Base-by-base conservation (phyloP, 1,140 invertebrate species). In the Asobara japonica region DNA sequence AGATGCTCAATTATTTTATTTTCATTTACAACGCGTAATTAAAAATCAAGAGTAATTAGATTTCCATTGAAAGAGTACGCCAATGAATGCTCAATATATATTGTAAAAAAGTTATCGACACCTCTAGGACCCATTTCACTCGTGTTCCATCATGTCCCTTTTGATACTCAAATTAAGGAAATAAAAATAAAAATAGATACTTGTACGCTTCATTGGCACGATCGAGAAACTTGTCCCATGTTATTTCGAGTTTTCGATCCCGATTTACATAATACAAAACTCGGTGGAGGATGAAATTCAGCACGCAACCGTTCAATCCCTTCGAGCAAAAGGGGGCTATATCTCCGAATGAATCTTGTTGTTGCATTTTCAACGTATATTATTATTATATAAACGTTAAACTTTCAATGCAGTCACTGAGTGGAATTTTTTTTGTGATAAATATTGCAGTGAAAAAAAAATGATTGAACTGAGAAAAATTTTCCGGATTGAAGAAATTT, bases 251-350 rank as follows among this genome's bases (percentile, higher is more conserved):
- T 62, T 30, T 62, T 67, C 20, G 69, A 60, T 69, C 67, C 45
- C 30, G 74, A 31, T 78, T 78, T 77, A 45, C 74, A 74, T 79
- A 74, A 79, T 65, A 75, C 69, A 75, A 76, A 80, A 73, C 62
- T 66, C 30, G 29, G 51, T 71, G 45, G 30, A 48, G 30, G 45
- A 51, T 16, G 45, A 62, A 62, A 31, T 62, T 33, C 29, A 30
- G 60, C 60, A 62, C 60, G 60, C 60, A 62, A 62, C 31, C 60
- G 27, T 13, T 36, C n/a, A n/a, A n/a, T n/a, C n/a, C n/a, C n/a
- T n/a, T n/a, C 64, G 38, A 66, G 33, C 22, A 36, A 20, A 6
- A 33, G 31, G 20, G 13, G 51, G 22, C 3, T 56, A 56, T 56
- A 56, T 56, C 13, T 27, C 51, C 13, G 16, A 10, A 18, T 8